Evolutionary conservation across 2,797 vertebrate species (phyloP), one percentile per base, ranked within the genome.

Genomic region (Acropternis orthonyx): DNA sequence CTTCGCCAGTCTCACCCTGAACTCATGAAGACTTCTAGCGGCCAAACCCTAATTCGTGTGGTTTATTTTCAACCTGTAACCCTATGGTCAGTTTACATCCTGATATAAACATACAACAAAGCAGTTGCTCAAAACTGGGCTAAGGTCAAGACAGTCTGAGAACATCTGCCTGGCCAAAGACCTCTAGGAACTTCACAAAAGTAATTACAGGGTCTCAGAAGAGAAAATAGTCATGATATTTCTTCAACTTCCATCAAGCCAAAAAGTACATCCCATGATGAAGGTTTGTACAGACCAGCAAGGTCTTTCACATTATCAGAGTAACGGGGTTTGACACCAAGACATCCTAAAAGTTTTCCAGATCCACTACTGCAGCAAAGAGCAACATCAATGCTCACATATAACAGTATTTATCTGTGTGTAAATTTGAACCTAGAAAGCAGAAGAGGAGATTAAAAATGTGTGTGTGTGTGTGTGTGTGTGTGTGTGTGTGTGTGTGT

Each of bases 331-430:
- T 94, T 91, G 62, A 66, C 48, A 63, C 26, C 9, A 15, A 14
- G 9, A 56, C 7, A 2, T 43, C 9, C 48, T 75, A 52, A 91
- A 82, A 14, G 21, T 63, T 89, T 89, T 82, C 23, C 44, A 77
- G 44, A 58, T 73, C 30, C 59, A 16, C 28, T 75, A 2, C 16
- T 23, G 34, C 83, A 56, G 61, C 37, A 67, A 73, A 69, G 32
- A 72, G 34, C 28, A 77, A 41, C 26, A 41, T 0, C 26, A 9
- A 7, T 34, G 48, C 21, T 77, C 37, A 19, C 0, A 0, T n/a
- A 9, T 4, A 88, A 34, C 14, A 59, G 12, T 19, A 69, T 68
- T 62, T 72, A 34, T 49, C 77, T 56, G 48, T n/a, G 19, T 56
- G 43, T 30, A 75, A 61, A 46, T 36, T 39, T 28, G n/a, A 78